Base-by-base conservation (phyloP, 2,113 vertebrate species). In the Hemibagrus wyckioides region DNA sequence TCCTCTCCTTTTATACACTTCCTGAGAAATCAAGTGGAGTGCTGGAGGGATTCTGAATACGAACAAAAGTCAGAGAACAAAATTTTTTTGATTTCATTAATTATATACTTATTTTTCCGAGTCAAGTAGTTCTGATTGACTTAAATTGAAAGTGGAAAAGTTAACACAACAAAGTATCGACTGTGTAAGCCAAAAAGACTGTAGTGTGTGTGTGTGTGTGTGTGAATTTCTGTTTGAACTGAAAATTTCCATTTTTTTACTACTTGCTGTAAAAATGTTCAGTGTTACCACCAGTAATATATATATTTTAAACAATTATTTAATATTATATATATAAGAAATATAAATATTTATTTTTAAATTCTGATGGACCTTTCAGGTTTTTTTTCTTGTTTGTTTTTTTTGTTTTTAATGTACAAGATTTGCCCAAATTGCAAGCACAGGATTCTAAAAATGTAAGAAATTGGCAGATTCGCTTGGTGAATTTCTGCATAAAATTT, bases 1-100 rank as follows among this genome's bases (percentile, higher is more conserved):
- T 80, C 14, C 50, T 81, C n/a, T 63, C 75, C 50, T 81, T 36
- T 63, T 65, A 67, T 88, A 87, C 59, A 63, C 36, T 69, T 79
- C 41, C 23, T 11, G 52, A 52, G 21, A 57, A 39, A 65, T 83
- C 30, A 71, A 87, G 41, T 52, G 84, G 28, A 36, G 28, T n/a
- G 77, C 21, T 73, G 65, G 41, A 81, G 44, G 71, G 83, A 85
- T 85, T 89, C 73, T 10, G 25, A 80, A 39, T 39, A 39, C 3
- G 56, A 39, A 57, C 4, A 65, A n/a, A 83, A n/a, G 39, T 65
- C 57, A 63, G 36, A 61, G 25, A 28, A 61, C 36, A 82, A 41
- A n/a, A n/a, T n/a, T n/a, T n/a, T 48, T 63, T 65, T 65, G 30
- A 50, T 65, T 65, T 83, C 17, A 82, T 33, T 82, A 41, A 44